Percentiles rank a stretch among this genome's conserved stretches.
Conservation (phyloP, 2,113 vertebrate species). For the Otus sunia region DNA sequence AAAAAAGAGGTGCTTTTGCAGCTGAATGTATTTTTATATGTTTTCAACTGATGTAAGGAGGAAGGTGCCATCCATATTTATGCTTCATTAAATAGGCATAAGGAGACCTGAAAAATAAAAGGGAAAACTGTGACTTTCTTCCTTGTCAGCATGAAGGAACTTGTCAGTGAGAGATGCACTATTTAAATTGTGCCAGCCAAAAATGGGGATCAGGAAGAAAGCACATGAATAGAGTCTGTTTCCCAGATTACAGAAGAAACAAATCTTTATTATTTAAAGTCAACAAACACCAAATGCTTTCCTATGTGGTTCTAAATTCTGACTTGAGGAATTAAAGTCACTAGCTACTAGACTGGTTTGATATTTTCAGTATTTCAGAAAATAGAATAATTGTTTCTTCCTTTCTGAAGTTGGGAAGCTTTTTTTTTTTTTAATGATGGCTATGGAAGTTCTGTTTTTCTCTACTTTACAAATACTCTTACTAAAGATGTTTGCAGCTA, state of each 20-base stretch:
- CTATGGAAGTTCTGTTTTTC: background rate
- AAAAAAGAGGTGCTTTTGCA: constrained; percentile 19
- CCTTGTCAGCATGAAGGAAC: background rate
- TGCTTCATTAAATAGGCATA: constrained; percentile 38
- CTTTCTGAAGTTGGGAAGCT: background rate
- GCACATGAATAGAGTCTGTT: background rate
- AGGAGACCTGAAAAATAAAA: background rate
- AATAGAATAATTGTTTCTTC: background rate
- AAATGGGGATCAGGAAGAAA: background rate
- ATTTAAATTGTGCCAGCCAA: background rate
- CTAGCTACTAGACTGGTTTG: background rate
- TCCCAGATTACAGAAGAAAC: background rate
- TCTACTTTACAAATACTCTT: background rate
- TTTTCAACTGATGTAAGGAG: background rate
- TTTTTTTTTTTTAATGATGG: background rate
- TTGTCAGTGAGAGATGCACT: background rate
- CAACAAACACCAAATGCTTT: background rate
- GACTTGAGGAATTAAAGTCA: background rate
- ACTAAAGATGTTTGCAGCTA: background rate
- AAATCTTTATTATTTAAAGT: background rate
- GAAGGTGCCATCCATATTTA: constrained; percentile 15
- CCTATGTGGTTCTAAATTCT: background rate
- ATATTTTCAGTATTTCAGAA: background rate
- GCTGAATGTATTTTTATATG: constrained; percentile 22
- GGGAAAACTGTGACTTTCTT: background rate